Conservation (phyloP, 2,113 vertebrate genomes). For the Hirundichthys speculiger region DNA sequence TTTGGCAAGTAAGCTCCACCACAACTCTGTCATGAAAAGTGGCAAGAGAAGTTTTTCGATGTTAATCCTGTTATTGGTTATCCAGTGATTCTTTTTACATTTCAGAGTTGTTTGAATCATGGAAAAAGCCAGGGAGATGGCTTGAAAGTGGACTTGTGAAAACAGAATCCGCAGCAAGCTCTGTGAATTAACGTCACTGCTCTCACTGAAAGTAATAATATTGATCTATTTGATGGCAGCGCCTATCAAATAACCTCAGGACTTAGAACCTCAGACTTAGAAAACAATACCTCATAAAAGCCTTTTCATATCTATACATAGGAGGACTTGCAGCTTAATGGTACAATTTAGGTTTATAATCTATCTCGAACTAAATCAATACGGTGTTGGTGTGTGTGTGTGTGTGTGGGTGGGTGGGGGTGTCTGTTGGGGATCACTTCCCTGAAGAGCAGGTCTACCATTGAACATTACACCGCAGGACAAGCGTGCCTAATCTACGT, state of each 20-base stretch:
- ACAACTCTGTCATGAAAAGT: too few species aligned
- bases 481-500: constrained; percentile 76
- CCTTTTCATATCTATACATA: constrained; percentile 34
- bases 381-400: too few species aligned
- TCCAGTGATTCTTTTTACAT: too few species aligned
- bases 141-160: constrained; percentile 25
- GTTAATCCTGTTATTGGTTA: too few species aligned
- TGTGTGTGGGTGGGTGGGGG: constrained; percentile 8
- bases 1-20: too few species aligned
- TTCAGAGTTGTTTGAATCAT: neutral
- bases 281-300: constrained; percentile 65
- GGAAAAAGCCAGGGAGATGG: constrained; percentile 20
- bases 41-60: too few species aligned
- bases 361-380: constrained; percentile 71
- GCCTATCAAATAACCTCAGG: constrained; percentile 56
- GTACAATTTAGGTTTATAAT: constrained; percentile 62
- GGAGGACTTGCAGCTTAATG: constrained; percentile 41
- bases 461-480: constrained; percentile 76
- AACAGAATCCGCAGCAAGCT: constrained; percentile 9
- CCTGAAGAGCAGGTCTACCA: constrained; percentile 50
- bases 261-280: too few species aligned
- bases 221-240: constrained; percentile 57
- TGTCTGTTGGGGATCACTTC: constrained; percentile 66
- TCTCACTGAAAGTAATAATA: constrained; percentile 53
- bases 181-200: constrained; percentile 28